A percentile compares a stretch with the other conserved stretches of the same genome.
These are phyloP conservation scores for Lepeophtheirus nordmannii DNA, from an alignment of 2,888 invertebrate genomes.

Conservation along the genomic window DNA sequence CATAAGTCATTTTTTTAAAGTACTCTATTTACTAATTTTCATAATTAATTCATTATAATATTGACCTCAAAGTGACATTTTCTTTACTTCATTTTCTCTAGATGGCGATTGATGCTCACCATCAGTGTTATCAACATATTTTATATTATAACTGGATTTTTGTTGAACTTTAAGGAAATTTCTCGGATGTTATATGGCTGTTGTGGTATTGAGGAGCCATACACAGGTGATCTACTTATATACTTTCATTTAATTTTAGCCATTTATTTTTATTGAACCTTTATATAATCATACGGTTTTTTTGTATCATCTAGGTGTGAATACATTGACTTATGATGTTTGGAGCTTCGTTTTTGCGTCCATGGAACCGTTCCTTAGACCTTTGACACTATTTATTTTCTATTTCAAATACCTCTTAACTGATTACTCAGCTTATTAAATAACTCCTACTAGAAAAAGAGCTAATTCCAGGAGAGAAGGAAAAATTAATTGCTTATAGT, in stretches of 20 bases:
- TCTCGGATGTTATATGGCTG: constrained; percentile 9
- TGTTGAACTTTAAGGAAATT: constrained; percentile 12
- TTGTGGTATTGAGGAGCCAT: constrained; percentile 6
- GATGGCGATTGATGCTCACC: constrained; percentile 11
- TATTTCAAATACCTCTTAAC: constrained; percentile 10
- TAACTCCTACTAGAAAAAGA: background rate
- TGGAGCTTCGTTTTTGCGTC: constrained; percentile 15
- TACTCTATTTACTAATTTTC: too few relatives aligned
- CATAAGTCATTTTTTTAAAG: too few relatives aligned
- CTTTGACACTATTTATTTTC: background rate
- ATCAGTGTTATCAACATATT: background rate
- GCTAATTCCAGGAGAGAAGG: too few relatives aligned
- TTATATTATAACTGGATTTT: constrained; percentile 11
- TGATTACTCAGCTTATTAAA: constrained; percentile 11
- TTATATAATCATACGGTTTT: background rate
- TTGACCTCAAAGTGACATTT: too few relatives aligned
- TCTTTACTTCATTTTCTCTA: background rate
- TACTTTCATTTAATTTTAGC: too few relatives aligned
- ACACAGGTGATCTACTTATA: background rate
- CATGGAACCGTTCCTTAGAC: constrained; percentile 5
- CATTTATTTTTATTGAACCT: background rate
- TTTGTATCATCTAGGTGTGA: background rate
- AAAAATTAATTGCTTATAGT: too few relatives aligned
- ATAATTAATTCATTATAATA: too few relatives aligned
- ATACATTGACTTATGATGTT: constrained; percentile 12